Conservation (phyloP, 2,113 vertebrate genomes). For the Bubo blakistoni region DNA sequence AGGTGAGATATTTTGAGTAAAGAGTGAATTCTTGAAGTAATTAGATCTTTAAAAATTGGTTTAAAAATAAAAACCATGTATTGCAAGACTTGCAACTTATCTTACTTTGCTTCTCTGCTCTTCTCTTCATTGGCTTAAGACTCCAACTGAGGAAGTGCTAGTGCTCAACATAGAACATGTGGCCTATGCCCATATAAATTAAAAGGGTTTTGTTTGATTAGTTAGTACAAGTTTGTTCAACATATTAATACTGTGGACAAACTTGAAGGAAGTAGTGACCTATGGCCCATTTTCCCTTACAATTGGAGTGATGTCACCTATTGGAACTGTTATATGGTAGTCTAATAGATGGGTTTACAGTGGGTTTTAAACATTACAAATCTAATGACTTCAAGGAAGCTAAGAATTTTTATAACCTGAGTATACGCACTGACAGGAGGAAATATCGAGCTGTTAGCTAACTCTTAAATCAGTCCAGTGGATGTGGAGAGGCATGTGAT, state of each 20-base stretch:
- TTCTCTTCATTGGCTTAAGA: neutral
- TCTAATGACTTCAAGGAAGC: neutral
- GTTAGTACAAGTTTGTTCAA: neutral
- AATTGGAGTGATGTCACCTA: neutral
- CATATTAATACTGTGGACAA: neutral
- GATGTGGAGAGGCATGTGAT: neutral
- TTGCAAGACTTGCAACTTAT: neutral
- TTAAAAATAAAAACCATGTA: neutral
- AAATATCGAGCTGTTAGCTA: neutral
- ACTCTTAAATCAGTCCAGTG: neutral
- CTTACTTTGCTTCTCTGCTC: neutral
- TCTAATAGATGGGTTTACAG: neutral
- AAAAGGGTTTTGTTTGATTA: neutral
- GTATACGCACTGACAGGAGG: neutral
- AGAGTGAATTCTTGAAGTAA: neutral
- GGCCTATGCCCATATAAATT: neutral
- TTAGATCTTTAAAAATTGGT: neutral
- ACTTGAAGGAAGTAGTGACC: neutral
- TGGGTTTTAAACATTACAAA: neutral
- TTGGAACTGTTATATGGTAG: neutral
- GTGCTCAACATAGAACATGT: rapidly evolving
- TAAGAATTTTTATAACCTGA: neutral
- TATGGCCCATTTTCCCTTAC: neutral
- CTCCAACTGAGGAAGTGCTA: neutral
- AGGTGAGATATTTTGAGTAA: neutral